These are phyloP conservation scores for Tragelaphus scriptus DNA, from an alignment of 2,113 vertebrate genomes.

Conservation along the genomic window DNA sequence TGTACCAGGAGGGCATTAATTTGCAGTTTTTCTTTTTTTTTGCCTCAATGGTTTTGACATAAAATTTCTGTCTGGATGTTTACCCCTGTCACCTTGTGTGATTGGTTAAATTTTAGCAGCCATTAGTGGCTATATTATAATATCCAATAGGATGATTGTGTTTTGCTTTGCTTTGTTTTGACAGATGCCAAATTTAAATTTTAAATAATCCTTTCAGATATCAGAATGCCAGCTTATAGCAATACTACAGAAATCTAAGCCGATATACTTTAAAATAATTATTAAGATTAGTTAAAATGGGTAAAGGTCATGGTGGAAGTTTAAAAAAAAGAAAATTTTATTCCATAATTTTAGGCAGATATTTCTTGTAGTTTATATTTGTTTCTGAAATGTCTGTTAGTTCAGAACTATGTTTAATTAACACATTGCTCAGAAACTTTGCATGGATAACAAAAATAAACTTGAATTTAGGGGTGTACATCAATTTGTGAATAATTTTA, in stretches of 20 bases:
- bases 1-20: constrained; percentile 80
- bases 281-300: constrained; percentile 80
- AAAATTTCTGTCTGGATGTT: constrained; percentile 74
- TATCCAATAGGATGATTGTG: constrained; percentile 70
- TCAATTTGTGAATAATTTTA: constrained; percentile 20
- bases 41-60: constrained; percentile 73
- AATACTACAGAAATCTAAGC: constrained; percentile 85
- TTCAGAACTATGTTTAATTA: background rate
- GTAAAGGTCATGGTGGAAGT: constrained; percentile 77
- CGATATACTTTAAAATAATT: constrained; percentile 85
- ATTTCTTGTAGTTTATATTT: background rate
- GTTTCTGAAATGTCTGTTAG: background rate
- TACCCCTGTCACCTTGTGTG: constrained; percentile 79
- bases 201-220: constrained; percentile 85
- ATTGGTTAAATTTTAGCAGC: constrained; percentile 83
- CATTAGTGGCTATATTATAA: constrained; percentile 82
- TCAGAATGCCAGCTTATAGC: constrained; percentile 88
- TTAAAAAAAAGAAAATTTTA: background rate
- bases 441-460: background rate
- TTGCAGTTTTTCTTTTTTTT: constrained; percentile 72
- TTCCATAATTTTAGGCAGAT: background rate
- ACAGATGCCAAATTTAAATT: constrained; percentile 89
- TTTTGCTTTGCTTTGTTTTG: constrained; percentile 76
- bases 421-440: background rate
- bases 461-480: background rate